phyloP scores from a whole-genome alignment of 2,113 vertebrate genomes.

The Jacana jacana region DNA sequence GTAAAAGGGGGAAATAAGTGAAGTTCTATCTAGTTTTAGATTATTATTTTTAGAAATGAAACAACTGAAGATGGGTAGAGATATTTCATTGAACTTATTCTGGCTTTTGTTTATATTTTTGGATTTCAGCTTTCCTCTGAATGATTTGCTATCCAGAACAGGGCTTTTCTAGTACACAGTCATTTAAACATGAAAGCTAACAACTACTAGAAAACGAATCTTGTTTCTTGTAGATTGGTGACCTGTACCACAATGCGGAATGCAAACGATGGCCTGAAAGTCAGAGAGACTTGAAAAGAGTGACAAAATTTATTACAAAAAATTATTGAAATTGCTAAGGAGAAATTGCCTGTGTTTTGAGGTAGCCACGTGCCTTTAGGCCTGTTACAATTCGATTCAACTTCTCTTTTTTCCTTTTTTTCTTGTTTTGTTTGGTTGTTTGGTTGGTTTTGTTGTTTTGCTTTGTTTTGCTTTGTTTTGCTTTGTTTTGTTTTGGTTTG shows the following conservation, averaged over 20 bases:
- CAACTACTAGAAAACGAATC: neutral
- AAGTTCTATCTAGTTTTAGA: neutral
- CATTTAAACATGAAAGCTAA: neutral
- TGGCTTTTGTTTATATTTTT: neutral
- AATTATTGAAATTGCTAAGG: neutral
- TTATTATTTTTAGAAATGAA: neutral
- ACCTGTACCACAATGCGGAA: neutral
- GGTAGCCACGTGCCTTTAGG: neutral
- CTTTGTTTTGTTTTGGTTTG: too few species aligned
- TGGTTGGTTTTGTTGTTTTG: neutral
- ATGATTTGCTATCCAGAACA: neutral
- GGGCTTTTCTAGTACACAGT: neutral
- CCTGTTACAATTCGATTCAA: neutral
- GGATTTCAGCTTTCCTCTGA: neutral
- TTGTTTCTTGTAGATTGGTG: neutral
- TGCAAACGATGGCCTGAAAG: neutral
- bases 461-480: too few species aligned
- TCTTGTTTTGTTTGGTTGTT: neutral
- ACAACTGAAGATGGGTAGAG: neutral
- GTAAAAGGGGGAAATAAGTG: neutral
- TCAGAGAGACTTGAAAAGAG: neutral
- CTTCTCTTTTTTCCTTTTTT: neutral
- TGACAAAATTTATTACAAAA: neutral
- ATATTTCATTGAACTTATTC: neutral
- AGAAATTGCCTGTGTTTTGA: neutral